Conservation (phyloP, 1,140 invertebrate species). For the Diorhabda elongata region DNA sequence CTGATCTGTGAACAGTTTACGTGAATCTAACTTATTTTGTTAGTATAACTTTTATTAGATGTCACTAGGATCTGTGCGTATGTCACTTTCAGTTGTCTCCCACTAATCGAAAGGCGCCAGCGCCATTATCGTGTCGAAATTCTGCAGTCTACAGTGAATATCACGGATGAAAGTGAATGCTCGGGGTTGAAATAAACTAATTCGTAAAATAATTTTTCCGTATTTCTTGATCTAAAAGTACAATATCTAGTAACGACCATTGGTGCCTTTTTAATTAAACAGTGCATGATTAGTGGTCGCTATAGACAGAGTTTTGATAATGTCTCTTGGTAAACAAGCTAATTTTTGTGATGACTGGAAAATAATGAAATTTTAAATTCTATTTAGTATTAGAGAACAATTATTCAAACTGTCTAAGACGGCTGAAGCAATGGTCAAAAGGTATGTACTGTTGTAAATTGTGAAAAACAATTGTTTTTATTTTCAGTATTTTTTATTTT, state of each 20-base stretch:
- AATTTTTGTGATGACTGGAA: constrained; percentile 7
- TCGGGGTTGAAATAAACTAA: background rate
- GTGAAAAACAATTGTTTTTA: background rate
- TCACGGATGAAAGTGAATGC: background rate
- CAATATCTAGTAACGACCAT: background rate
- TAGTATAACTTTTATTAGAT: no score
- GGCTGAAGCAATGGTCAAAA: constrained; percentile 40
- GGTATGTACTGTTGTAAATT: constrained; percentile 23
- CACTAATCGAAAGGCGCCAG: constrained; percentile 23
- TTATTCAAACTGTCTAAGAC: constrained; percentile 39
- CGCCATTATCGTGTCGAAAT: constrained; percentile 29
- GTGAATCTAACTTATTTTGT: no score
- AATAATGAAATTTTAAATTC: constrained; percentile 16
- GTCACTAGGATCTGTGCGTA: no score
- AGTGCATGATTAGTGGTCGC: constrained; percentile 11
- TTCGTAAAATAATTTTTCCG: background rate
- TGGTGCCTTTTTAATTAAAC: constrained; percentile 12
- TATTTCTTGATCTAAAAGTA: constrained; percentile 1
- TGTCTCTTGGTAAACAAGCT: constrained; percentile 22
- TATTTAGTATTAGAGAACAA: constrained; percentile 18
- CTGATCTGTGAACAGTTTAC: no score
- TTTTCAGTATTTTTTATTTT: no score
- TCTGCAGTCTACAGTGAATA: constrained; percentile 5
- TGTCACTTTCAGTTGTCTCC: constrained; percentile 6
- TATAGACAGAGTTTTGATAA: constrained; percentile 19